Evolutionary conservation across 2,113 vertebrate species (phyloP), one percentile per base, ranked within the genome.

Genomic region (Paradoxurus hermaphroditus): DNA sequence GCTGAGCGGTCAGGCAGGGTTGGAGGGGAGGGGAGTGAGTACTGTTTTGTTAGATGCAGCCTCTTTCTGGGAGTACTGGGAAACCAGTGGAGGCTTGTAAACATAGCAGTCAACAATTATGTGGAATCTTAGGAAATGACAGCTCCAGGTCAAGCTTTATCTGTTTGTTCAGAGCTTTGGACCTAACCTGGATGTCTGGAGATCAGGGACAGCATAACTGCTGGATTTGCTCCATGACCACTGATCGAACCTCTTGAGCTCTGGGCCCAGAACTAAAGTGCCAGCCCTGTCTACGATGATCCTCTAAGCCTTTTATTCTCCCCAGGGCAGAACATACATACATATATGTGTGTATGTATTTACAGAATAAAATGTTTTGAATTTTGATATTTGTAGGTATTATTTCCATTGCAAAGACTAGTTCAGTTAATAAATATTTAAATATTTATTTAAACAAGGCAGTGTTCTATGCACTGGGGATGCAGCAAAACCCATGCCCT

Each of bases 21-120:
- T 44, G 13, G 21, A 46, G 29, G 15, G 15, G 16, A 44, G 25
- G 18, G 19, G 29, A 10, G 19, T 25, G 4, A 2, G 7, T 18
- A 3, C 12, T 36, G 1, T 25, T 36, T 39, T 34, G 44, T 49
- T 0, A 0, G 4, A 8, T 31, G 49, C 3, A 91, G 73, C 27
- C 39, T 29, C 41, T 86, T n/a, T 25, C 3, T 29, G 18, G 25
- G 25, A 59, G 31, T 4, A 56, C 0, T 44, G 10, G 36, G 68
- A 82, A 90, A 83, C 39, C 56, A 25, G 39, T 1, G 8, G 9
- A 39, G 46, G 27, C 34, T 65, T 51, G 5, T 31, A 49, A 82
- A 46, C 19, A 31, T 7, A 6, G 7, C 59, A 19, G 5, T 62
- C 44, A 27, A 70, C 21, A 91, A 29, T 41, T 4, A 4, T 7